These are phyloP conservation scores for Hippocampus zosterae DNA, from an alignment of 2,113 vertebrate species.

Conservation along the genomic window DNA sequence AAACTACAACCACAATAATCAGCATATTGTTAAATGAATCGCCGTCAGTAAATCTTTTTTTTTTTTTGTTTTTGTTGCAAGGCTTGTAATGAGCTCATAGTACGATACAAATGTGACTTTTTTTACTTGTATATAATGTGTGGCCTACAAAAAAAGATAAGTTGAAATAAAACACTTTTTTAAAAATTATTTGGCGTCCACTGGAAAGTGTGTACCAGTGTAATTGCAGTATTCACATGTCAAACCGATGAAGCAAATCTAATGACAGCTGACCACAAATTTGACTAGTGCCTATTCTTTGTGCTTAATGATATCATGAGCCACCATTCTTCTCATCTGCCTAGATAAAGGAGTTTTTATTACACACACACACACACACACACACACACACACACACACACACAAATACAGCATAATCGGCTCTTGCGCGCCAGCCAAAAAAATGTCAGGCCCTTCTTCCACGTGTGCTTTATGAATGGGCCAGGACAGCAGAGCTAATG, in stretches of 20 bases:
- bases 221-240: conserved; percentile 1
- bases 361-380: conserved; percentile 16
- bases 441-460: conserved; percentile 64
- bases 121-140: not conserved
- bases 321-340: conserved; percentile 15
- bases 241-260: not conserved
- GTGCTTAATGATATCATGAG: conserved; percentile 4
- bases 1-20: no score
- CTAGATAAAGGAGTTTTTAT: conserved; percentile 39
- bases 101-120: not conserved
- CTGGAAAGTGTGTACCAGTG: not conserved
- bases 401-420: conserved; percentile 21
- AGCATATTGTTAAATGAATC: no score
- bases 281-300: not conserved
- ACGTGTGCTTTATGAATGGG: conserved; percentile 63
- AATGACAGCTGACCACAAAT: conserved; percentile 17
- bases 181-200: not conserved
- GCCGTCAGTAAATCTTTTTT: not conserved
- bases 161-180: not conserved
- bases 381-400: conserved; percentile 9
- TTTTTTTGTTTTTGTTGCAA: not conserved
- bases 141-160: not conserved
- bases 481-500: conserved; percentile 67
- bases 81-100: not conserved
- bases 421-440: conserved; percentile 34